phyloP scores from a whole-genome alignment of 2,113 vertebrate species.

The Poeciliopsis retropinna region DNA sequence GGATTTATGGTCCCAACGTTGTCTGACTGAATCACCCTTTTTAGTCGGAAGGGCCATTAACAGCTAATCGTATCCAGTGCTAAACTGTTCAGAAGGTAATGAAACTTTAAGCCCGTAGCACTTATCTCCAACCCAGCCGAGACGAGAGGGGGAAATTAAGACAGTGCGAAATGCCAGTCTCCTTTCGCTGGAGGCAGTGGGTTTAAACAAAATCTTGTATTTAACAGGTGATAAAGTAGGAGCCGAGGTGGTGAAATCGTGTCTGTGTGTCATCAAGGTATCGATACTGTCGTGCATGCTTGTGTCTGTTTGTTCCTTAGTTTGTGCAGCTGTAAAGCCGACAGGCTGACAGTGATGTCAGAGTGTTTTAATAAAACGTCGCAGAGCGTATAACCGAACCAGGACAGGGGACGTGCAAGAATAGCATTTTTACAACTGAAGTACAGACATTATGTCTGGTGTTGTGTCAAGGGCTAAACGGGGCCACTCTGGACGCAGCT shows the following conservation, averaged over 20 bases:
- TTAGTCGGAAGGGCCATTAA: conserved; percentile 72
- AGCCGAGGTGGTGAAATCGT: conserved; percentile 23
- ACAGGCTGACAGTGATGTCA: conserved; percentile 31
- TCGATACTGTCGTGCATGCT: conserved; percentile 26
- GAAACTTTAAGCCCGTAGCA: conserved; percentile 57
- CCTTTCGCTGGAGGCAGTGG: conserved; percentile 32
- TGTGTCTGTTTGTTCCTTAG: conserved; percentile 28
- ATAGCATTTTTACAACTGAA: conserved; percentile 14
- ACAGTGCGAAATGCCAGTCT: conserved; percentile 63
- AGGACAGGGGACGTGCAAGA: conserved; percentile 24
- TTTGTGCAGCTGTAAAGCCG: conserved; percentile 44
- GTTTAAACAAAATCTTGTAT: conserved; percentile 38
- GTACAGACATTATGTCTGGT: neutral
- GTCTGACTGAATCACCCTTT: conserved; percentile 65
- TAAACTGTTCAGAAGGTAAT: conserved; percentile 64
- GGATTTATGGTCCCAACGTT: conserved; percentile 49
- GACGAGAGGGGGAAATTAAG: conserved; percentile 48
- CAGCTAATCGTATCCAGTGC: conserved; percentile 69
- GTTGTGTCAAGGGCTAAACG: neutral
- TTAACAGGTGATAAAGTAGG: conserved; percentile 21
- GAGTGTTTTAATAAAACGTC: conserved; percentile 32
- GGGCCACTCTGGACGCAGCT: no score
- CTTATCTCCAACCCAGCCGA: conserved; percentile 38
- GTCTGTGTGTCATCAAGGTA: conserved; percentile 16
- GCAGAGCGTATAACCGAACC: conserved; percentile 27